Base-by-base conservation (phyloP, 2,888 invertebrate species). In the Leptura quadrifasciata region DNA sequence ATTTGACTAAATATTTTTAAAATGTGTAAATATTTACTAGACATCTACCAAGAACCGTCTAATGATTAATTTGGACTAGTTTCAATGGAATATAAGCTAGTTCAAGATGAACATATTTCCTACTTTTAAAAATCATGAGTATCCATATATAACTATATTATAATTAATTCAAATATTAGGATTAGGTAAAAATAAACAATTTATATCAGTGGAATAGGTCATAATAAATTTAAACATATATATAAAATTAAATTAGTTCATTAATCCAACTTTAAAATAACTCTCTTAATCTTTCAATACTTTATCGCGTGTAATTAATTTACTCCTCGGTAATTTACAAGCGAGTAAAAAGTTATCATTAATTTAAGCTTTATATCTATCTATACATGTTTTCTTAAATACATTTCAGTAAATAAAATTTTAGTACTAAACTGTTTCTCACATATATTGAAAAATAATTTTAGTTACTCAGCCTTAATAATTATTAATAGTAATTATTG, bases 231-330 rank as follows among this genome's bases (percentile, higher is more conserved):
- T 47, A 47, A n/a, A 47, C 15, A 47, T 47, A n/a, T 39, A 39
- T 39, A 39, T n/a, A 47, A 47, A 47, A n/a, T 4, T 47, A 47
- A 47, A 69, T 31, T 69, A 15, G 69, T 27, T 17, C 47, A 58
- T 69, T 39, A 58, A 69, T 69, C 69, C 58, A 69, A 35, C 55
- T 15, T 39, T 35, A 39, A 68, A 69, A 69, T 58, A 52, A 69
- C 39, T 57, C 55, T 27, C 68, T 58, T 69, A 58, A 69, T 69
- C 69, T 58, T 20, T 58, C 35, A 39, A 58, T 54, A 31, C 58
- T 21, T 69, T 20, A 69, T 69, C 69, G 18, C 9, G 8, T 6
- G 18, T 47, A 58, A 69, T 69, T 69, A 69, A 69, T 69, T 58
- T 20, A 20, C n/a, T 24, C 39, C n/a, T 20, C 6, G n/a, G 20